Evolutionary conservation across 2,888 invertebrate species (phyloP).

Genomic region (Metopia argyrocephala): DNA sequence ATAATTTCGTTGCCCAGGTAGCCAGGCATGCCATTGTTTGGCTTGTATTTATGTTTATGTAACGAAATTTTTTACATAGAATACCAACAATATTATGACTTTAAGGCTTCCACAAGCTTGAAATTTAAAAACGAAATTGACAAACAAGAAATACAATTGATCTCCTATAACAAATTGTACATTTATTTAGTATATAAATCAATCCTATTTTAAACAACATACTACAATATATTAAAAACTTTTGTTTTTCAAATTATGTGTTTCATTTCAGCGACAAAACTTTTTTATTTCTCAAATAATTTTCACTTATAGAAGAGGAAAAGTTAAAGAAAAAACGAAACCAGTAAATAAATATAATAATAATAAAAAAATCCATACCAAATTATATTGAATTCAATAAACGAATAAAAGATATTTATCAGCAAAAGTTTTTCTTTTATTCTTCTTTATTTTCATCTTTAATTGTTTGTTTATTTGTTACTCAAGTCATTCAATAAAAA

Average conservation of each 20-base stretch:
- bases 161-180: not conserved
- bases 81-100: too few species aligned
- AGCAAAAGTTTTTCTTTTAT: too few species aligned
- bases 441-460: too few species aligned
- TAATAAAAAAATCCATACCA: too few species aligned
- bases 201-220: not conserved
- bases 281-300: not conserved
- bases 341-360: too few species aligned
- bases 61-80: too few species aligned
- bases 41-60: too few species aligned
- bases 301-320: slow-evolving; percentile 35
- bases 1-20: too few species aligned
- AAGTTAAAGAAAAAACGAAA: too few species aligned
- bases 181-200: slow-evolving; percentile 9
- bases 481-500: not conserved
- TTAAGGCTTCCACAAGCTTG: not conserved
- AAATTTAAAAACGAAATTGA: not conserved
- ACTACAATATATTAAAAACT: slow-evolving; percentile 10
- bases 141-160: not conserved
- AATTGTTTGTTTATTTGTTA: slow-evolving; percentile 28
- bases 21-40: too few species aligned
- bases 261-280: not conserved
- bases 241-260: not conserved
- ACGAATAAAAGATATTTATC: too few species aligned
- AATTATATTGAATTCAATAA: too few species aligned